Percentiles rank a stretch among this genome's conserved stretches.
phyloP scores from a whole-genome alignment of 2,797 vertebrate genomes.

The Pelobates cultripes region DNA sequence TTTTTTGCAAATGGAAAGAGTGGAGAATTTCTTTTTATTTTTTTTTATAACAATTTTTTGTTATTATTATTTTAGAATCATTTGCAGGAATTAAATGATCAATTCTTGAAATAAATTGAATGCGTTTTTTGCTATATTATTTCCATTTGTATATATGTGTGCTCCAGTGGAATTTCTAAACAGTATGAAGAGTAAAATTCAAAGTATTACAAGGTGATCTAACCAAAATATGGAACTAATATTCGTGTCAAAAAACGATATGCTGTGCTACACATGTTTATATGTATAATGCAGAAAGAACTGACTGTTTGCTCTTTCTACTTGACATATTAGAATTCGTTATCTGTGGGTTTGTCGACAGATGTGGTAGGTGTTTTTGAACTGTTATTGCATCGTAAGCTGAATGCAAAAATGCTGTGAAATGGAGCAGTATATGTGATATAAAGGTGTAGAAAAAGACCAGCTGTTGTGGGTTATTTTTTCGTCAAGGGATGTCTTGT shows the following conservation, averaged over 20 bases:
- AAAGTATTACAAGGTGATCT: neutral
- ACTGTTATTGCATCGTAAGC: neutral
- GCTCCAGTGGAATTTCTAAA: neutral
- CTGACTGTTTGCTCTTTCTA: neutral
- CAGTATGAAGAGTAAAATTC: slow-evolving; percentile 6
- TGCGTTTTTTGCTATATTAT: neutral
- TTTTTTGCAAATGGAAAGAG: neutral
- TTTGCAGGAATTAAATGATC: neutral
- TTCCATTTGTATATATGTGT: neutral
- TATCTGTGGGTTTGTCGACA: neutral
- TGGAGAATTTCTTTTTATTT: no score
- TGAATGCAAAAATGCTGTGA: neutral
- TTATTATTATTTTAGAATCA: neutral
- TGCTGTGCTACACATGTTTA: neutral
- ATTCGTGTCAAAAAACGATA: slow-evolving; percentile 8
- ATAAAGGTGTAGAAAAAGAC: neutral
- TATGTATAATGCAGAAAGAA: neutral
- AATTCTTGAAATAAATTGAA: slow-evolving; percentile 6
- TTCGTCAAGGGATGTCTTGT: no score
- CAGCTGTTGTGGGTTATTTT: neutral
- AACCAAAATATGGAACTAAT: slow-evolving; percentile 12
- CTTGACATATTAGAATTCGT: neutral
- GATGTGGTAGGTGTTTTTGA: slow-evolving; percentile 1
- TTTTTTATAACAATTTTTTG: neutral
- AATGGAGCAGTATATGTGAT: neutral